Base-by-base conservation (phyloP, 2,888 invertebrate genomes). In the Melinaea marsaeus region DNA sequence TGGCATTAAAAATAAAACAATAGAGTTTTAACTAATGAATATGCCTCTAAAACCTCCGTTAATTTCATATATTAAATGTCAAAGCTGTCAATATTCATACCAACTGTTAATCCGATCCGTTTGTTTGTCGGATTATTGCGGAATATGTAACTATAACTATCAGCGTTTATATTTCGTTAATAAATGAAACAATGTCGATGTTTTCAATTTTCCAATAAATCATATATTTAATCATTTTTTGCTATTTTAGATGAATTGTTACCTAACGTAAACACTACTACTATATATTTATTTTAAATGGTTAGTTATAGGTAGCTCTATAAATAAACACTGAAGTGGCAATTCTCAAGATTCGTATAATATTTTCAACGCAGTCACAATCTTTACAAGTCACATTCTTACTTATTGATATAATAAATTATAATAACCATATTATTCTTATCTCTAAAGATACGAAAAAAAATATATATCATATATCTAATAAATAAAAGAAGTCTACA, bases 101-200 rank as follows among this genome's bases (percentile, higher is more conserved):
- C 59, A 51, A 59, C 51, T 51, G 59, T 59, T 59, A 59, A 59
- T 51, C 48, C 37, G 35, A 22, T 51, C 35, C 35, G 51, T 59
- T 59, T 59, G 59, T 59, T 59, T 59, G 51, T 48, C 37, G 59
- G 51, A 59, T 59, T 59, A 59, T 35, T 47, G 35, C 35, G 22
- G 37, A 13, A 51, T 51, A 32, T 11, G 7, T 32, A 32, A 9
- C 51, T 32, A 7, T 51, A 51, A 32, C 51, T 13, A 13, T 6
- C n/a, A n/a, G 22, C 13, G 0, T 51, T 51, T 32, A 32, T 51
- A 7, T 51, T 51, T 51, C 11, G 32, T 51, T 51, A 5, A 5
- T 22, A 51, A 22, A 51, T 32, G 32, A 51, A 51, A 32, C 51
- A 9, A 22, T 51, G 32, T 51, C 32, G 32, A 32, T 32, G 9